Base-by-base conservation (phyloP, 2,888 invertebrate genomes). In the Dendrolimus pini region DNA sequence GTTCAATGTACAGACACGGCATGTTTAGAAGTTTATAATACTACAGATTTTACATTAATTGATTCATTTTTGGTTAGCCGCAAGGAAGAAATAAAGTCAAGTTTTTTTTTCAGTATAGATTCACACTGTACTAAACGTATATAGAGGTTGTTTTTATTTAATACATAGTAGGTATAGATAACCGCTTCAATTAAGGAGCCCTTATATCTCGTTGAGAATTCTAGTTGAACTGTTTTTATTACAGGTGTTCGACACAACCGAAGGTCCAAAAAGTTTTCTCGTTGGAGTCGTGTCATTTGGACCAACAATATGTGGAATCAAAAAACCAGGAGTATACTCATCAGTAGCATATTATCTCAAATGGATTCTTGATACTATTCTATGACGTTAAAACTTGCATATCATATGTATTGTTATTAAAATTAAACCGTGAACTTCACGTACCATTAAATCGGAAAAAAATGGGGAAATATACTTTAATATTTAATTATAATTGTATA, bases 201-300 rank as follows among this genome's bases (percentile, higher is more conserved):
- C 3, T 30, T 6, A 30, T 30, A 30, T 30, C 6, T 30, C 30
- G 30, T 6, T 30, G 30, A 30, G 30, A 6, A 30, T 30, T 30
- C 30, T 30, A 30, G 30, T 30, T 30, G 6, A 30, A 30, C 30
- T 30, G 30, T 30, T 30, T 30, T 30, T 30, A 30, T 77, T 76
- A 7, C 76, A 90, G 91, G 85, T 90, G 3, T 91, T 82, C 61
- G 84, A 87, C 54, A 80, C 82, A 1, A 68, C 77, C 1, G 91
- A 90, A 7, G 88, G 91, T 0, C 93, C 93, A 0, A 90, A 91
- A 62, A 91, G 83, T 65, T 91, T 85, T 62, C 71, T 93, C 9
- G 80, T 93, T 55, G 95, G 94, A 7, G 77, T 94, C 0, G 94
- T 94, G 0, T 94, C 94, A 0, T 92, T 92, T 63, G 94, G 94